These are phyloP conservation scores for Therioaphis trifolii DNA, from an alignment of 2,888 invertebrate genomes.

Conservation along the genomic window DNA sequence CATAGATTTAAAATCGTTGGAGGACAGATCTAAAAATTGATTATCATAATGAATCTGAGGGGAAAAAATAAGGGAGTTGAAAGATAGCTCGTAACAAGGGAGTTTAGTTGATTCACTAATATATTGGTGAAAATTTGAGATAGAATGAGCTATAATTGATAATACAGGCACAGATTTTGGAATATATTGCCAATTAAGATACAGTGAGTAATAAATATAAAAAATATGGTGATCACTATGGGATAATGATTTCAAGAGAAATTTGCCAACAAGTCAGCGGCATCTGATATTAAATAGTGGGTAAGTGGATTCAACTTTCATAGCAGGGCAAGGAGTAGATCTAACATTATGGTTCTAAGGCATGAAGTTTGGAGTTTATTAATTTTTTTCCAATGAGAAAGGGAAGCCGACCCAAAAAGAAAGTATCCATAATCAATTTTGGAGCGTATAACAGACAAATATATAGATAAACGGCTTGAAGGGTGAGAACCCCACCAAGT, in stretches of 20 bases:
- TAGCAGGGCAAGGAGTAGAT: not conserved
- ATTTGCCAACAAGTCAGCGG: not conserved
- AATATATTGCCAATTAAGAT: no score
- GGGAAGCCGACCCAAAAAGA: not conserved
- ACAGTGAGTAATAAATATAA: no score
- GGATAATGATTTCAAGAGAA: no score
- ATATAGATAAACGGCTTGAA: not conserved
- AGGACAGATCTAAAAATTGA: no score
- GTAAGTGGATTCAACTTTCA: not conserved
- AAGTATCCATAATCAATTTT: not conserved
- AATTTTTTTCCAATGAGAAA: not conserved
- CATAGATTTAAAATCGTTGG: no score
- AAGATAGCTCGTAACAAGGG: no score
- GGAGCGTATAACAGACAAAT: not conserved
- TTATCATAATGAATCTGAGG: no score
- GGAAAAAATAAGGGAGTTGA: no score
- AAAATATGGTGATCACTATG: no score
- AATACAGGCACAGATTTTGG: no score
- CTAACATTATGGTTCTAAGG: not conserved
- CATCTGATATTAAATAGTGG: not conserved
- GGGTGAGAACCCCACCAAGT: conserved; percentile 18
- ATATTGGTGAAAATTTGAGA: not conserved
- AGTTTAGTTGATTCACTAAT: no score
- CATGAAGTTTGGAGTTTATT: not conserved
- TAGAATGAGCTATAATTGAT: no score